Percentiles rank a stretch among this genome's conserved stretches.
Conservation (phyloP, 2,888 invertebrate genomes). For the Incurvaria masculella region DNA sequence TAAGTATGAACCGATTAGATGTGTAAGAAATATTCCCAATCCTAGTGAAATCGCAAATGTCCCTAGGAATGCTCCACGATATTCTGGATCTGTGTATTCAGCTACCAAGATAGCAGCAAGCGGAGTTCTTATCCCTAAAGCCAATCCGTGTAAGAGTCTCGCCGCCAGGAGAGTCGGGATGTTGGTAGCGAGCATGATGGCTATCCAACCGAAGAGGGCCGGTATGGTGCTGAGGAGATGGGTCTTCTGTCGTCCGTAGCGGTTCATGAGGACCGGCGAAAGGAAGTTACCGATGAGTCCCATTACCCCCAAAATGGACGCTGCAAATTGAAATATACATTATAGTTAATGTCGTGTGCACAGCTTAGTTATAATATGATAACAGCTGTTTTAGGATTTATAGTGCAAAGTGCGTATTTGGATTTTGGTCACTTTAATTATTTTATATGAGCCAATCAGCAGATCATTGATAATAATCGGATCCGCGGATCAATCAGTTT, state of each 20-base stretch:
- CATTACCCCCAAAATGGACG: slow-evolving; percentile 45
- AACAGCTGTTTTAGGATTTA: too few species aligned
- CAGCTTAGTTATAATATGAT: too few species aligned
- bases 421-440: too few species aligned
- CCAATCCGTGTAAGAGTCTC: slow-evolving; percentile 45
- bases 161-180: slow-evolving; percentile 41
- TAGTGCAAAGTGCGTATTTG: too few species aligned
- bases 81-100: slow-evolving; percentile 58
- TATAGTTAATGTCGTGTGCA: neutral
- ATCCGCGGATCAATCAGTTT: too few species aligned
- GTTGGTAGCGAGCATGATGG: slow-evolving; percentile 39
- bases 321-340: slow-evolving; percentile 25
- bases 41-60: slow-evolving; percentile 62
- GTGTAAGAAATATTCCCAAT: slow-evolving; percentile 60
- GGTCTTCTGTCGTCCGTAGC: slow-evolving; percentile 55
- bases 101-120: slow-evolving; percentile 55
- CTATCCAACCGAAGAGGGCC: slow-evolving; percentile 49
- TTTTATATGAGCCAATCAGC: too few species aligned
- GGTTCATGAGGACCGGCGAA: slow-evolving; percentile 53
- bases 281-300: slow-evolving; percentile 49
- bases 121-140: slow-evolving; percentile 53
- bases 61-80: slow-evolving; percentile 61
- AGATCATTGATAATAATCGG: too few species aligned
- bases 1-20: slow-evolving; percentile 60
- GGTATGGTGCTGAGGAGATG: slow-evolving; percentile 48